Conservation (phyloP, 2,888 invertebrate genomes). For the Pterostichus niger region DNA sequence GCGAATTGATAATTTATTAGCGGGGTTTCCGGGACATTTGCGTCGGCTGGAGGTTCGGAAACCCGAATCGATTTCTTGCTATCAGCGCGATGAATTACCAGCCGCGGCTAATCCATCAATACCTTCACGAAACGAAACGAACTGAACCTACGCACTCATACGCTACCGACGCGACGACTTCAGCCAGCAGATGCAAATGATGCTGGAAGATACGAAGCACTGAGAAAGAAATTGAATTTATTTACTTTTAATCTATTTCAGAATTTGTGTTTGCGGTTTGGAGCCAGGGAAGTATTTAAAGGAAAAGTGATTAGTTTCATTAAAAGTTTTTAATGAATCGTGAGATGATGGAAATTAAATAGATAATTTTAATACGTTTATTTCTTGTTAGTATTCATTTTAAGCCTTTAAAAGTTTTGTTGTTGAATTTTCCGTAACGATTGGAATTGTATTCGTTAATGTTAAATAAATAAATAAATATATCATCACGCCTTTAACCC, state of each 20-base stretch:
- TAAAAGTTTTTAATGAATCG: conserved; percentile 14
- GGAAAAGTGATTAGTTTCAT: conserved; percentile 1
- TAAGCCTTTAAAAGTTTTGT: not conserved
- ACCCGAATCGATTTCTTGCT: conserved; percentile 5
- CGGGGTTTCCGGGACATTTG: conserved; percentile 42
- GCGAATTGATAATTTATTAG: conserved; percentile 50
- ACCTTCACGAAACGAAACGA: not conserved
- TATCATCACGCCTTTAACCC: too few relatives aligned
- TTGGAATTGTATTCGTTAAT: not conserved
- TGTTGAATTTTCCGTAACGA: not conserved
- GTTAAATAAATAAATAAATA: too few relatives aligned
- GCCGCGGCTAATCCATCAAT: conserved; percentile 11
- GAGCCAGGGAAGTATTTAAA: not conserved
- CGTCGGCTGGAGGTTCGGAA: conserved; percentile 12
- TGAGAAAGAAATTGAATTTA: not conserved
- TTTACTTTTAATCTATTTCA: conserved; percentile 12
- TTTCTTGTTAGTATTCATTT: not conserved
- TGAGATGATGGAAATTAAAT: conserved; percentile 4
- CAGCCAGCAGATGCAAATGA: too few relatives aligned
- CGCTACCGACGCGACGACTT: too few relatives aligned
- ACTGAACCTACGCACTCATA: too few relatives aligned
- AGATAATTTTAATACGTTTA: not conserved
- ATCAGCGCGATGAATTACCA: conserved; percentile 10
- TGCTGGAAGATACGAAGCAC: too few relatives aligned
- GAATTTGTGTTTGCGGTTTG: not conserved